Base-by-base conservation (phyloP, 2,797 vertebrate species). In the Austrolebias charrua region DNA sequence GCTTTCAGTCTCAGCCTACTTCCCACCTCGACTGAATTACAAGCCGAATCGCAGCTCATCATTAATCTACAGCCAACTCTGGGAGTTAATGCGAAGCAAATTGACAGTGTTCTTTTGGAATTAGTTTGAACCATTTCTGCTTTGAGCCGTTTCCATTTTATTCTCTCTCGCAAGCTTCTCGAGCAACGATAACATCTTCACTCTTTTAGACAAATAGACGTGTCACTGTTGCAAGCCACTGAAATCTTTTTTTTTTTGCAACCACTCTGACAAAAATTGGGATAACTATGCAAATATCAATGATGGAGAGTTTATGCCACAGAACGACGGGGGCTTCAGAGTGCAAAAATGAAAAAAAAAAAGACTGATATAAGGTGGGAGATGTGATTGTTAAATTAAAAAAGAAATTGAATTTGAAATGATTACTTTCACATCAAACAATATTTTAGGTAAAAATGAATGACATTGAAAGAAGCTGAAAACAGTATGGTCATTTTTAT, bases 1-100 rank as follows among this genome's bases (percentile, higher is more conserved):
- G 68, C 51, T 60, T 76, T 56, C 18, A 47, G 50, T 52, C 43
- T 48, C 63, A 56, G 54, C 15, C 33, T 16, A 45, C 35, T 63
- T 51, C 43, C 44, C 18, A 61, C 38, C 4, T 58, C 54, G 8
- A 14, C 43, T 44, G 45, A 71, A 60, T 49, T 3, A 73, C 45
- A 60, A 53, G 18, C 6, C 55, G 43, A 33, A 29, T 35, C 63
- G 4, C 60, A 54, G 66, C 61, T 71, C 1, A 6, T 64, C 38
- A 13, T 28, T 43, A 44, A 69, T 2, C 10, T 2, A 33, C 48
- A 38, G 43, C 42, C 42, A 54, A 63, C n/a, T 46, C 44, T 33
- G 47, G 55, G 54, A 11, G 29, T 28, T 38, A 16, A 56, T 4
- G 48, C 45, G 42, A 56, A 16, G 48, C 35, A 59, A 55, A 43